A percentile compares a stretch with the other conserved stretches of the same genome.
Conservation (phyloP, 1,140 invertebrate genomes). For the Drosophila kepulauana region DNA sequence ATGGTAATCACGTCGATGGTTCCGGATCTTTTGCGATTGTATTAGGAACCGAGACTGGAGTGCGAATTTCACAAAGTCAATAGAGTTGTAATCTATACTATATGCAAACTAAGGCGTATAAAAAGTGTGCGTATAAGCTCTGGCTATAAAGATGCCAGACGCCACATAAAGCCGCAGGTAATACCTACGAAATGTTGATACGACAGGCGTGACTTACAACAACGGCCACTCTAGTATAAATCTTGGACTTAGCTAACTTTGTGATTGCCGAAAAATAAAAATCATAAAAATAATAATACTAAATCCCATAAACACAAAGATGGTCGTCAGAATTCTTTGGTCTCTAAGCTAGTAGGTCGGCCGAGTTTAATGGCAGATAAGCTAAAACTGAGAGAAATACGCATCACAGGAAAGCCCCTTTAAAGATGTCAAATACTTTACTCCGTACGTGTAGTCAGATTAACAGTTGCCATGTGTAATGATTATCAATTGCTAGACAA, state of each 20-base stretch:
- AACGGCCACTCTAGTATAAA: constrained; percentile 56
- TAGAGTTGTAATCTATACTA: constrained; percentile 64
- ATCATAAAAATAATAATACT: not conserved
- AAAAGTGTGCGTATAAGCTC: constrained; percentile 41
- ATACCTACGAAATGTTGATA: constrained; percentile 23
- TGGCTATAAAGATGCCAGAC: constrained; percentile 26
- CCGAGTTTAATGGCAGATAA: constrained; percentile 76
- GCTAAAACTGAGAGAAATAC: constrained; percentile 27
- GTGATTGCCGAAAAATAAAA: constrained; percentile 29
- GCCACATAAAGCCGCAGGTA: constrained; percentile 17
- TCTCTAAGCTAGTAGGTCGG: constrained; percentile 35
- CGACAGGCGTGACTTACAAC: constrained; percentile 72
- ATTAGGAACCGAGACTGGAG: not conserved
- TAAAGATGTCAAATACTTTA: not conserved
- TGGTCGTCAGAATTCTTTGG: constrained; percentile 11
- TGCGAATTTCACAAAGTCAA: constrained; percentile 38
- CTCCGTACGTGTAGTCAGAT: not conserved
- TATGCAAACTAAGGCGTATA: constrained; percentile 41
- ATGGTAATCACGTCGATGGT: constrained; percentile 46
- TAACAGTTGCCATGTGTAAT: not conserved
- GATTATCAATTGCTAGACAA: not conserved
- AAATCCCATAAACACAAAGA: constrained; percentile 26
- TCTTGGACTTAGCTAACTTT: constrained; percentile 49
- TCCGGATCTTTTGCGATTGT: constrained; percentile 45
- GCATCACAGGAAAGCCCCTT: constrained; percentile 31